A percentile compares a stretch with the other conserved stretches of the same genome.
Conservation (phyloP, 2,888 invertebrate species). For the Anarsia innoxiella region DNA sequence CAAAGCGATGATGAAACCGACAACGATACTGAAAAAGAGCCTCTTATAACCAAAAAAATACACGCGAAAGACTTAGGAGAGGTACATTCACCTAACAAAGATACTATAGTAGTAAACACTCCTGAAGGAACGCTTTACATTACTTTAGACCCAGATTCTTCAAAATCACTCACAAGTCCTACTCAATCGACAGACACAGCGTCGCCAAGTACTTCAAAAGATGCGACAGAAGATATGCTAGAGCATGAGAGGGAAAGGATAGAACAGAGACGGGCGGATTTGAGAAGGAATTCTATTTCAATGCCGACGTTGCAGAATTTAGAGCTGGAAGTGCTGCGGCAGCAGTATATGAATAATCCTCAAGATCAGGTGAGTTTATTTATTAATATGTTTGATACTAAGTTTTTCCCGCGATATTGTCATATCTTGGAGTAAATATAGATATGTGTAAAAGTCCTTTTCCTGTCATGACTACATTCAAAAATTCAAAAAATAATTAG, state of each 20-base stretch:
- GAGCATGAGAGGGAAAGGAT: constrained; percentile 36
- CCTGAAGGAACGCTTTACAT: constrained; percentile 67
- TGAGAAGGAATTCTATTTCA: constrained; percentile 82
- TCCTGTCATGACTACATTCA: too few species aligned
- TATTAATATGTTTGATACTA: too few species aligned
- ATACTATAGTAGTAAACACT: constrained; percentile 64
- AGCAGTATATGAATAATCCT: constrained; percentile 48
- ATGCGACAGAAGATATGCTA: constrained; percentile 46
- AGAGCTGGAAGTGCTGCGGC: constrained; percentile 74
- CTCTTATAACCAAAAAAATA: constrained; percentile 23
- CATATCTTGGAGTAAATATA: too few species aligned
- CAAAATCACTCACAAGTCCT: constrained; percentile 34
- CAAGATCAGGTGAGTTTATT: constrained; percentile 48
- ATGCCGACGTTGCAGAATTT: constrained; percentile 83
- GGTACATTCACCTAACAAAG: constrained; percentile 54
- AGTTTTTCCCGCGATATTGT: too few species aligned
- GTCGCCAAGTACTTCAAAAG: constrained; percentile 41
- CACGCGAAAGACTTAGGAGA: constrained; percentile 55
- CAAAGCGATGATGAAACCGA: constrained; percentile 30
- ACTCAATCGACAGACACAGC: constrained; percentile 36
- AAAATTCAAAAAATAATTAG: too few species aligned
- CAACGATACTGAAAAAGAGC: constrained; percentile 23
- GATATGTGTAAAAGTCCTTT: too few species aligned
- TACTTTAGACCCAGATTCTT: constrained; percentile 55
- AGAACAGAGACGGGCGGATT: constrained; percentile 41